phyloP scores from a whole-genome alignment of 2,888 invertebrate genomes.

The Lamellibrachia columna region DNA sequence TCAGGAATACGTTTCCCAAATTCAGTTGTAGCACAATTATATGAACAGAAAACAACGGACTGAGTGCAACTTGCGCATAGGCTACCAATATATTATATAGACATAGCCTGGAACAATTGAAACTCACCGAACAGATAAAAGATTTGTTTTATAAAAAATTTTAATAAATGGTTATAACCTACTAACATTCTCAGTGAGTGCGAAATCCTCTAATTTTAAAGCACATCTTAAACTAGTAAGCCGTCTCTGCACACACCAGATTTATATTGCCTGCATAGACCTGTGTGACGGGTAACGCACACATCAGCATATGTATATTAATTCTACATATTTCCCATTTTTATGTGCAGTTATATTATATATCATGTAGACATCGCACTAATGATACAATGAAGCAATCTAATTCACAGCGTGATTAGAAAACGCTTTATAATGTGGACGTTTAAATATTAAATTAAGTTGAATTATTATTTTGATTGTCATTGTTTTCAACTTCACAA shows the following conservation, averaged over 20 bases:
- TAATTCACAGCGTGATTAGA: neutral
- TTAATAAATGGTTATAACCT: too few relatives aligned
- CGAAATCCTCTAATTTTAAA: too few relatives aligned
- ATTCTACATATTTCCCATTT: too few relatives aligned
- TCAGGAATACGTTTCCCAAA: neutral
- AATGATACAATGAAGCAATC: neutral
- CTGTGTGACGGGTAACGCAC: too few relatives aligned
- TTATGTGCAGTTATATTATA: neutral
- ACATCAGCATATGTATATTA: too few relatives aligned
- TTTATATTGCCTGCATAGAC: too few relatives aligned
- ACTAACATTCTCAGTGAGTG: too few relatives aligned
- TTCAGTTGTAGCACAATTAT: neutral
- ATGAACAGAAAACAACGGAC: neutral
- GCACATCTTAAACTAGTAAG: too few relatives aligned
- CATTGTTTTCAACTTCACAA: neutral
- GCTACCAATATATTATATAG: neutral
- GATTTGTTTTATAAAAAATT: neutral
- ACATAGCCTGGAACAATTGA: neutral
- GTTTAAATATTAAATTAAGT: too few relatives aligned
- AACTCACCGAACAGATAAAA: neutral
- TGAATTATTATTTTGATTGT: neutral
- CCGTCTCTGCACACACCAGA: too few relatives aligned
- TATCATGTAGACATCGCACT: neutral
- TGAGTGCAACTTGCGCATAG: neutral
- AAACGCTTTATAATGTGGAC: neutral